Base-by-base conservation (phyloP, 2,797 vertebrate species). In the Allobates femoralis region DNA sequence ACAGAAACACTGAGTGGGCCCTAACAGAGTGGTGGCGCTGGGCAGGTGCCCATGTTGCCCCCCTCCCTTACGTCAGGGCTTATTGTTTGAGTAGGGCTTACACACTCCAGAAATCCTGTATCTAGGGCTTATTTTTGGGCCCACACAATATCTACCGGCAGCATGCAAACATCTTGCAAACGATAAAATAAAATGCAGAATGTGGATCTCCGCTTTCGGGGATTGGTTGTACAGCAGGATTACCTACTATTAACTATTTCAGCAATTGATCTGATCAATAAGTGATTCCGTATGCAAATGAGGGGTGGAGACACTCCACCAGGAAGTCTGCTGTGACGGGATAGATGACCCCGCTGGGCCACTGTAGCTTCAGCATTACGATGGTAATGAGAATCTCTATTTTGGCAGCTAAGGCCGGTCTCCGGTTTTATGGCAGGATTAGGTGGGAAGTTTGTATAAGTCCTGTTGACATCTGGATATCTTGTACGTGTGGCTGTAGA, bases 381-480 rank as follows among this genome's bases (percentile, higher is more conserved):
- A 71, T 71, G 67, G 34, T 71, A 71, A 71, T 69, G 66, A 66
- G 64, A 34, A 69, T 46, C 3, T 69, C 32, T 34, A 32, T 69
- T 37, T 23, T 21, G 41, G 66, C 66, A 69, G 30, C 3, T 69
- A 69, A 69, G 21, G 30, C 66, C 66, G 34, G 34, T 71, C 18
- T 32, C 32, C 30, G 62, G 62, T 66, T 66, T 71, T 71, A 71
- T n/a, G 67, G 67, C 34, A n/a, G 37, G 67, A 46, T 46, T 71
- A 71, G 67, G 67, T n/a, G 14, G 67, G 34, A 71, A 46, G 67
- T 71, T 71, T 41, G 67, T 21, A 41, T 41, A 41, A 71, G 67
- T 41, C 67, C 67, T 41, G 30, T 69, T 69, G 67, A 71, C 67
- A 41, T 71, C 67, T 46, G 69, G 23, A 50, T 71, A 41, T 41